phyloP scores from a whole-genome alignment of 2,888 invertebrate genomes.

The Apotomis betuletana region DNA sequence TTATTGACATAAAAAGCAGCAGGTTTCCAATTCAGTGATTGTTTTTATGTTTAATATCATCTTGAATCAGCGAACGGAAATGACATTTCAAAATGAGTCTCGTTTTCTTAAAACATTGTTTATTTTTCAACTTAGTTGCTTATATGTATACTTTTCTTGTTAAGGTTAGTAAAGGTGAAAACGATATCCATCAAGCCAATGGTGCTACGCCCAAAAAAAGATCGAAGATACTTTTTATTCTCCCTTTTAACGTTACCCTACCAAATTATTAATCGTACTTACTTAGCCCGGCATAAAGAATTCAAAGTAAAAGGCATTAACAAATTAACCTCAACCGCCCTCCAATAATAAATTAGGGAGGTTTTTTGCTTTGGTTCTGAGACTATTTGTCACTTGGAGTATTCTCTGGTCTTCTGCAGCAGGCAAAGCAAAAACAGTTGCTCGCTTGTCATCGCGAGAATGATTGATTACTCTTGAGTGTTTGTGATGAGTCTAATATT shows the following conservation, averaged over 20 bases:
- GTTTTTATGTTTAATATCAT: too few relatives aligned
- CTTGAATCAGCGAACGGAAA: too few relatives aligned
- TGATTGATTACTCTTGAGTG: conserved; percentile 36
- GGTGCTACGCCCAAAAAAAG: conserved; percentile 2
- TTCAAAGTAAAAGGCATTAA: conserved; percentile 40
- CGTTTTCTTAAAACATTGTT: too few relatives aligned
- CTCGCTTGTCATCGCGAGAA: conserved; percentile 25
- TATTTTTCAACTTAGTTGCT: too few relatives aligned
- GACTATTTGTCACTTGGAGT: conserved; percentile 41
- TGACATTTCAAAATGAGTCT: too few relatives aligned
- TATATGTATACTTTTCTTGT: too few relatives aligned
- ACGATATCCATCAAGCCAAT: too few relatives aligned
- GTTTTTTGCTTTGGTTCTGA: conserved; percentile 39
- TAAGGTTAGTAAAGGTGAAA: too few relatives aligned
- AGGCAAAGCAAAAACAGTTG: conserved; percentile 41
- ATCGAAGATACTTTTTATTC: conserved; percentile 9
- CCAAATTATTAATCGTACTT: conserved; percentile 39
- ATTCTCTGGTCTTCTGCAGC: conserved; percentile 35
- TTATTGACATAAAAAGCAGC: too few relatives aligned
- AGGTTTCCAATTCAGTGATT: too few relatives aligned
- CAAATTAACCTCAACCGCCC: conserved; percentile 38
- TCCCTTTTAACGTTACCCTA: conserved; percentile 10
- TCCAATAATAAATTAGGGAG: conserved; percentile 37
- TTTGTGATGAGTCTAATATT: conserved; percentile 39
- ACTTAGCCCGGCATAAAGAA: conserved; percentile 36